Percentiles rank a stretch among this genome's conserved stretches.
phyloP scores from a whole-genome alignment of 2,113 vertebrate genomes.

The Dicrurus megarhynchus region DNA sequence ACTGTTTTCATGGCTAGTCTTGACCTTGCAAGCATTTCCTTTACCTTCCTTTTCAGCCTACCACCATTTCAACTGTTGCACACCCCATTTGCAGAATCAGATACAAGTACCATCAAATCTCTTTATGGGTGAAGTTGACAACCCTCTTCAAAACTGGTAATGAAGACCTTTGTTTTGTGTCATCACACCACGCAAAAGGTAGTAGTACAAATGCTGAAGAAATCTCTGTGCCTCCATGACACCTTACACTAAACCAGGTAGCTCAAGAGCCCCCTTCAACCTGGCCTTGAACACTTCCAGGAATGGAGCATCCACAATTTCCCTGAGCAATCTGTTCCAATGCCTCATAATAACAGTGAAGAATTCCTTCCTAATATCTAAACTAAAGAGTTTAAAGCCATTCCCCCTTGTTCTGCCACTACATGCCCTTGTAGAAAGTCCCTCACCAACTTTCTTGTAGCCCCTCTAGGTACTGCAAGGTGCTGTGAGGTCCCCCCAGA shows the following conservation, averaged over 20 bases:
- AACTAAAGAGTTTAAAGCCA: not conserved
- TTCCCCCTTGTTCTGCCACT: not conserved
- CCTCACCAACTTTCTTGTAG: not conserved
- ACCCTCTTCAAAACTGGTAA: not conserved
- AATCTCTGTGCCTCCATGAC: not conserved
- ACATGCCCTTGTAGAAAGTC: not conserved
- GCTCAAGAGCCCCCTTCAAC: fast-evolving
- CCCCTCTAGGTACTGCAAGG: not conserved
- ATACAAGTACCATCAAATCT: too few relatives aligned
- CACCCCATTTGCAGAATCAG: not conserved
- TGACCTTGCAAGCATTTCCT: not conserved
- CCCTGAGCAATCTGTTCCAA: not conserved
- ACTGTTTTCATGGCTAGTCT: not conserved
- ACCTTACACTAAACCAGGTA: not conserved
- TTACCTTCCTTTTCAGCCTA: not conserved
- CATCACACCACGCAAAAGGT: not conserved
- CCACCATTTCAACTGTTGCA: not conserved
- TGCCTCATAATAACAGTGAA: not conserved
- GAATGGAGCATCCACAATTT: not conserved
- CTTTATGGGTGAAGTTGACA: not conserved
- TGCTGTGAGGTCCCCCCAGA: not conserved
- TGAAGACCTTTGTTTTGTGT: not conserved
- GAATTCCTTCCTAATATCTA: not conserved
- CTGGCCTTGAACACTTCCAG: not conserved
- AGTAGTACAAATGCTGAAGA: not conserved